Evolutionary conservation across 2,797 vertebrate species (phyloP).

Genomic region (Pristis pectinata): DNA sequence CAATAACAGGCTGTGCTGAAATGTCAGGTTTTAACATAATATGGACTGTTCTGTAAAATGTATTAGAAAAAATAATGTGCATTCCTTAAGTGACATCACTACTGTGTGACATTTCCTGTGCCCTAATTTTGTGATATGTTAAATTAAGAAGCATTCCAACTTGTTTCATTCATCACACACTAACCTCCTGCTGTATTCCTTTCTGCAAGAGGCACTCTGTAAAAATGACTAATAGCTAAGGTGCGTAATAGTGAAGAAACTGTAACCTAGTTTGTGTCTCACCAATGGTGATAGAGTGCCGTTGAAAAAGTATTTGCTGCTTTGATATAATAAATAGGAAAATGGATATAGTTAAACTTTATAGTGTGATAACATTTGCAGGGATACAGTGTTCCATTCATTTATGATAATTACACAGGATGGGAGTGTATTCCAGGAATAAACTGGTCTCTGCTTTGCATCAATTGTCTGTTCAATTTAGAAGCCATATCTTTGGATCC

Average conservation of each 20-base stretch:
- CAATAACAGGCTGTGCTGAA: neutral
- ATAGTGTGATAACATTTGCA: neutral
- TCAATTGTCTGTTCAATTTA: neutral
- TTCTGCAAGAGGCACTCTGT: slow-evolving; percentile 22
- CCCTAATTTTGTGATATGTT: slow-evolving; percentile 31
- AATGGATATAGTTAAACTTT: neutral
- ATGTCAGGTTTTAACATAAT: neutral
- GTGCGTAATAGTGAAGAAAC: neutral
- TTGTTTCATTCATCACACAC: slow-evolving; percentile 28
- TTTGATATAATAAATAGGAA: neutral
- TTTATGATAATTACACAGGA: slow-evolving; percentile 25
- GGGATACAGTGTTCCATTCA: neutral
- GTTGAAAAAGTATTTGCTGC: no score
- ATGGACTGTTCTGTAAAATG: neutral
- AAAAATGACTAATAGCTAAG: slow-evolving; percentile 33
- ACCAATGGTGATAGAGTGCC: neutral
- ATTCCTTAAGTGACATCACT: neutral
- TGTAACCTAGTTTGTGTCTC: slow-evolving; percentile 16
- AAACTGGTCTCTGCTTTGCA: neutral
- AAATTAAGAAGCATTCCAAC: slow-evolving; percentile 31
- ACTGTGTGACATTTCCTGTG: slow-evolving; percentile 29
- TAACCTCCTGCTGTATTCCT: slow-evolving; percentile 27
- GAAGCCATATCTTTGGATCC: neutral
- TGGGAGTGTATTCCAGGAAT: neutral
- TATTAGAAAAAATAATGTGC: neutral